Percentiles rank a stretch among this genome's conserved stretches.
Conservation (phyloP, 2,888 invertebrate genomes). For the Mystacides longicornis region DNA sequence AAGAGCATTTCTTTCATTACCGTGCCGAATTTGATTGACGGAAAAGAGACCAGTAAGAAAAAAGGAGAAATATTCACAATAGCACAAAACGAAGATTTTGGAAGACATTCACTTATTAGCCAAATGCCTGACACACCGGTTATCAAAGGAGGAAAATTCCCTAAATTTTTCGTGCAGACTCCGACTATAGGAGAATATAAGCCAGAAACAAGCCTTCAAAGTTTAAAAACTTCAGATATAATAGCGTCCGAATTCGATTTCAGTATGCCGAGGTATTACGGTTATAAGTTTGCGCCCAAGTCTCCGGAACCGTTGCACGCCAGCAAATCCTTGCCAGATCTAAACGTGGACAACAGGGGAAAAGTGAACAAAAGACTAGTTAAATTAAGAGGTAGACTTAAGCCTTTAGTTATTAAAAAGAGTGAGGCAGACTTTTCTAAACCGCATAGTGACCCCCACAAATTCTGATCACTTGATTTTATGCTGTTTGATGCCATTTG, state of each 20-base stretch:
- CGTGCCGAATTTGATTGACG: slow-evolving; percentile 41
- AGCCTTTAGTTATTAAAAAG: slow-evolving; percentile 44
- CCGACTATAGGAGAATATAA: slow-evolving; percentile 40
- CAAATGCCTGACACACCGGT: slow-evolving; percentile 43
- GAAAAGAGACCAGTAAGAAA: slow-evolving; percentile 37
- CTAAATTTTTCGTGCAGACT: slow-evolving; percentile 43
- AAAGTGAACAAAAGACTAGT: slow-evolving; percentile 43
- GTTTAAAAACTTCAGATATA: slow-evolving; percentile 47
- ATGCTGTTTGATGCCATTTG: too few species aligned
- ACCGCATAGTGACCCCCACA: slow-evolving; percentile 27
- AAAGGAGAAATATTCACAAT: slow-evolving; percentile 39
- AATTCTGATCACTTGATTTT: slow-evolving; percentile 5
- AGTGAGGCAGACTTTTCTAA: slow-evolving; percentile 32
- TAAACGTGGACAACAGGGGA: slow-evolving; percentile 32
- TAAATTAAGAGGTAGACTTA: slow-evolving; percentile 41
- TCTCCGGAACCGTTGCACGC: slow-evolving; percentile 33
- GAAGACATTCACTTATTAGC: slow-evolving; percentile 38
- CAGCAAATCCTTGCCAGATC: slow-evolving; percentile 47
- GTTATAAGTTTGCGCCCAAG: slow-evolving; percentile 33
- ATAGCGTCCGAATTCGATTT: slow-evolving; percentile 48
- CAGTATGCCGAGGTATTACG: slow-evolving; percentile 57
- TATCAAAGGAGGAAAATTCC: slow-evolving; percentile 41
- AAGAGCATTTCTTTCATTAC: slow-evolving; percentile 47
- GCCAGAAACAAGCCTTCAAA: slow-evolving; percentile 41
- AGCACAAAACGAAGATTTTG: slow-evolving; percentile 31